phyloP scores from a whole-genome alignment of 2,888 invertebrate genomes.

The Eudiplozoon nipponicum region DNA sequence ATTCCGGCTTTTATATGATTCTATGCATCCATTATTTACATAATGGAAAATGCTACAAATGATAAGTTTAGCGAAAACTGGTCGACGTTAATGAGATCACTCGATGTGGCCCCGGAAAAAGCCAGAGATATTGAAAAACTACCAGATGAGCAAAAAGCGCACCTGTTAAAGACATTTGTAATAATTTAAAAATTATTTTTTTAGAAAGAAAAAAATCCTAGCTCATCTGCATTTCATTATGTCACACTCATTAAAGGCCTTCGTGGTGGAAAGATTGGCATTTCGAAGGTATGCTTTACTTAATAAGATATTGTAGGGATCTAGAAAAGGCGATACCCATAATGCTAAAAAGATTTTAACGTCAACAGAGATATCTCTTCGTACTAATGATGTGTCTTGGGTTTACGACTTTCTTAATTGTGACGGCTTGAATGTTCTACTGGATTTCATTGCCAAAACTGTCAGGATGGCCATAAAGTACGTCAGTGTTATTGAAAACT shows the following conservation, averaged over 20 bases:
- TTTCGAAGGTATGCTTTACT: too few species aligned
- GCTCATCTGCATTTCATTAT: conserved; percentile 14
- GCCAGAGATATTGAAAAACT: conserved; percentile 9
- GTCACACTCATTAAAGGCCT: conserved; percentile 12
- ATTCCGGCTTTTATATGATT: too few species aligned
- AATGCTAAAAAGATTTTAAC: conserved; percentile 11
- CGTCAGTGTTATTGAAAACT: background rate
- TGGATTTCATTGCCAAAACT: conserved; percentile 13
- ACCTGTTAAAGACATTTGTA: conserved; percentile 12
- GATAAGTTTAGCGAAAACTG: too few species aligned
- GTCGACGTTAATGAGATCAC: conserved; percentile 10
- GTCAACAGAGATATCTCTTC: conserved; percentile 13
- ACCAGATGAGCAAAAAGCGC: conserved; percentile 6
- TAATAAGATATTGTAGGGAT: background rate
- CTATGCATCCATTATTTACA: too few species aligned
- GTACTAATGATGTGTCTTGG: conserved; percentile 14
- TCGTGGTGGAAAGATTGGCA: background rate
- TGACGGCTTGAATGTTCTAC: conserved; percentile 8
- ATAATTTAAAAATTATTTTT: background rate
- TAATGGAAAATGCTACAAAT: too few species aligned
- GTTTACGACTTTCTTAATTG: conserved; percentile 13
- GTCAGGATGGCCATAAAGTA: conserved; percentile 5
- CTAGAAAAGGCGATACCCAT: conserved; percentile 8
- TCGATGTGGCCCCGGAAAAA: conserved; percentile 12
- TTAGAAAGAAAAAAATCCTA: conserved; percentile 9